A percentile compares a stretch with the other conserved stretches of the same genome.
Evolutionary conservation across 2,797 vertebrate genomes (phyloP).

Genomic region (Molossus molossus): DNA sequence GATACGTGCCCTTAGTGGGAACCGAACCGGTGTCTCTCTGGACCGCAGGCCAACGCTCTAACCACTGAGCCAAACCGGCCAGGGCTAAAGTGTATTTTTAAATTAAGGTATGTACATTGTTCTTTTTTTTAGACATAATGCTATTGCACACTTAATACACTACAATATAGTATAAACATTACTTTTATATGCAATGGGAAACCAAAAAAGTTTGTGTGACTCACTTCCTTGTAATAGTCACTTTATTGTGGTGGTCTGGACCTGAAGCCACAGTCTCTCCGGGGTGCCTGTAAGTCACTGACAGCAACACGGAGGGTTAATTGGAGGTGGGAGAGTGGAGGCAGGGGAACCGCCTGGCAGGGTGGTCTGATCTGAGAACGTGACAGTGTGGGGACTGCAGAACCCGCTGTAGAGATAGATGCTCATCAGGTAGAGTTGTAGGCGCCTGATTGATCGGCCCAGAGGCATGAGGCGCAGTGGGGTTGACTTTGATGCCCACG

Average conservation of each 20-base stretch:
- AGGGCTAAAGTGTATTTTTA: background rate
- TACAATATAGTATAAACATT: background rate
- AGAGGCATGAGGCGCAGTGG: background rate
- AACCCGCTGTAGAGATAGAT: background rate
- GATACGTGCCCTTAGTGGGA: too few species aligned
- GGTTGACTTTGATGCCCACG: too few species aligned
- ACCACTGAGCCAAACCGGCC: too few species aligned
- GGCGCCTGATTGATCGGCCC: background rate
- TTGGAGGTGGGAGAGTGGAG: background rate
- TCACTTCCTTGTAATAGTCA: background rate
- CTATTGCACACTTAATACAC: background rate
- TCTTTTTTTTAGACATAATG: background rate
- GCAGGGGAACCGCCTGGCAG: accelerated
- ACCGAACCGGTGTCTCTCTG: too few species aligned
- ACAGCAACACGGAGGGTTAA: background rate
- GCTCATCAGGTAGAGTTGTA: background rate
- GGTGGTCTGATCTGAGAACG: background rate
- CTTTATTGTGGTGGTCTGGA: background rate
- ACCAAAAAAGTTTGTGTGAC: too few species aligned
- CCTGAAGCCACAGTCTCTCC: too few species aligned
- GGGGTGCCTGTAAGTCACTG: background rate
- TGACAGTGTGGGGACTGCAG: background rate
- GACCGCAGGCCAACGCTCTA: too few species aligned
- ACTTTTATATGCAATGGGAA: background rate
- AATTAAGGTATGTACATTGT: background rate